These are phyloP conservation scores for Prinia subflava DNA, from an alignment of 2,113 vertebrate species.

Conservation along the genomic window DNA sequence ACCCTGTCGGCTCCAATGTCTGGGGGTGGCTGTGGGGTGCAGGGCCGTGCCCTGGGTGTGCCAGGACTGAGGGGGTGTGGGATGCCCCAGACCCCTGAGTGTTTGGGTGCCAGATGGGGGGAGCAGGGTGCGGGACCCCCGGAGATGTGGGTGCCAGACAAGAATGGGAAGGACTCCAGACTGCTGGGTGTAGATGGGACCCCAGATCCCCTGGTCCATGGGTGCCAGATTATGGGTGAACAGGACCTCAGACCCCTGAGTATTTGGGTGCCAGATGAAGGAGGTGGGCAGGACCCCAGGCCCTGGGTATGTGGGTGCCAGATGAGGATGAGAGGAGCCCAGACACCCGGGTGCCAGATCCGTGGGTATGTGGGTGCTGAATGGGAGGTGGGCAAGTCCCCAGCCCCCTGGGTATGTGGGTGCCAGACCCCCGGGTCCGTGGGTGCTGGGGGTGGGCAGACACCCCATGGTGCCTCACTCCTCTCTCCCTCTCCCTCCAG, in stretches of 20 bases:
- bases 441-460: background rate
- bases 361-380: background rate
- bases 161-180: background rate
- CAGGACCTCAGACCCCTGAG: background rate
- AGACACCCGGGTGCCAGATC: background rate
- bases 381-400: background rate
- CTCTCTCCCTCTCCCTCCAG: background rate
- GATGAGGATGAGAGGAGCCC: too few species aligned
- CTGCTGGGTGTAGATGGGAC: background rate
- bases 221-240: background rate
- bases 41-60: rapidly evolving
- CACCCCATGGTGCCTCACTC: background rate
- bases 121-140: background rate
- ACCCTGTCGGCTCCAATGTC: rapidly evolving
- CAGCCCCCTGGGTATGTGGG: background rate
- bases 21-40: background rate
- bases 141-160: rapidly evolving
- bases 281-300: background rate
- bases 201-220: rapidly evolving
- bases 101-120: background rate
- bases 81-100: background rate
- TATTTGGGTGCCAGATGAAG: background rate
- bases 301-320: background rate
- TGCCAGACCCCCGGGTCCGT: background rate
- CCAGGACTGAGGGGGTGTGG: background rate